Evolutionary conservation across 2,888 invertebrate species (phyloP), one percentile per base, ranked within the genome.

Genomic region (Tuta absoluta): DNA sequence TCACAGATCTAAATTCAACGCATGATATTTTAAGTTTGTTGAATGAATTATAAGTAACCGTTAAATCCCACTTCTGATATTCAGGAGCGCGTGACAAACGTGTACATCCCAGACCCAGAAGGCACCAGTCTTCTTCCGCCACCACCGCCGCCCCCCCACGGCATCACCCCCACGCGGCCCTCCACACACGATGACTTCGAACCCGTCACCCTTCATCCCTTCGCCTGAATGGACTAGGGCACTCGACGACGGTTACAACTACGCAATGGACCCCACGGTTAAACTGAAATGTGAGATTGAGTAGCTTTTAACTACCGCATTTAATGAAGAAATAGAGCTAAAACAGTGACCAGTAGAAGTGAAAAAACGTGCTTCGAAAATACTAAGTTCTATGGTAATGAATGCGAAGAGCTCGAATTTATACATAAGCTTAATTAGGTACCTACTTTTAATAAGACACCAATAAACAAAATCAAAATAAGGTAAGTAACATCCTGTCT

Each of bases 61-160:
- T 2, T 11, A 56, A n/a, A 57, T 23, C 11, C 21, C 56, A 63
- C 65, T 21, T 24, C 23, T 56, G 33, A 28, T 24, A 21, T 38
- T 2, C 72, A 94, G 94, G 94, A 94, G 75, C 92, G 94, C 17
- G 94, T 94, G 37, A 92, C 91, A 19, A 92, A 92, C 74, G 88
- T 92, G 12, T 93, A 93, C 80, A 94, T 95, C 79, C 94, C 95
- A 19, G 95, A 95, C 78, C 94, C 95, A 17, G 95, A 95, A 84
- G 94, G 95, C 64, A 94, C 94, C 17, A 95, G 95, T 75, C 81
- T 95, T 73, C 93, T 95, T 70, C 93, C 94, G 17, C 93, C 94
- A 56, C 93, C 93, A n/a, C 93, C 94, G 59, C 90, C 87, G 3
- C 89, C 88, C n/a, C 83, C 80, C 63, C 83, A 81, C 58, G 93